A percentile compares a stretch with the other conserved stretches of the same genome.
These are phyloP conservation scores for Tillus elongatus DNA, from an alignment of 2,888 invertebrate genomes.

Conservation along the genomic window DNA sequence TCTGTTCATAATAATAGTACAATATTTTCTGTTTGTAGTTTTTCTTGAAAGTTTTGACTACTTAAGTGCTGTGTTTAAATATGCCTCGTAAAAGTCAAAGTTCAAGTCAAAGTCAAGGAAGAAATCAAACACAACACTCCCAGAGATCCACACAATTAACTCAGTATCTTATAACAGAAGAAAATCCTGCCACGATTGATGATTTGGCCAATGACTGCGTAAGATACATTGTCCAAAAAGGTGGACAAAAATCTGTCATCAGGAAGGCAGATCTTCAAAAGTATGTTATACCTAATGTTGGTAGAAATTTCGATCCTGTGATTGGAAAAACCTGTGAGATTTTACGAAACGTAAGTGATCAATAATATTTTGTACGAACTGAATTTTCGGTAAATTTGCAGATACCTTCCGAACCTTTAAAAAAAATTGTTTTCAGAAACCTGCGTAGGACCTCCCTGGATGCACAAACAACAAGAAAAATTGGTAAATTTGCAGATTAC, in stretches of 20 bases:
- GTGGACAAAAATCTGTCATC: constrained; percentile 23
- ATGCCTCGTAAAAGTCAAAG: constrained; percentile 2
- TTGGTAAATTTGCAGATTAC: no score
- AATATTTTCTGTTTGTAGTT: no score
- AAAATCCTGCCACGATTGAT: constrained; percentile 10
- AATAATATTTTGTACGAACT: no score
- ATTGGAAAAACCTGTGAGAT: constrained; percentile 20
- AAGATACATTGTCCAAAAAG: constrained; percentile 26
- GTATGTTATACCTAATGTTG: constrained; percentile 20
- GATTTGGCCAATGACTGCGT: constrained; percentile 26
- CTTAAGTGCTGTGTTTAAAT: no score
- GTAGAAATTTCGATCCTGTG: constrained; percentile 24
- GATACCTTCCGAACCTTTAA: no score
- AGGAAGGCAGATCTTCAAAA: constrained; percentile 26
- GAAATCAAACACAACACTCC: neutral
- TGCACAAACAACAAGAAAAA: no score
- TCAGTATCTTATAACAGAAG: neutral
- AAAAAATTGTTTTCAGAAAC: no score
- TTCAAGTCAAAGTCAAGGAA: neutral
- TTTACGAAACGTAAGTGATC: constrained; percentile 21
- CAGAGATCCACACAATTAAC: neutral
- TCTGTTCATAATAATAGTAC: no score
- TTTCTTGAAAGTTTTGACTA: no score
- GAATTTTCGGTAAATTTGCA: no score
- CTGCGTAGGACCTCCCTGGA: no score